These are phyloP conservation scores for Sebastes itinus DNA, from an alignment of 2,797 vertebrate species.

Conservation along the genomic window DNA sequence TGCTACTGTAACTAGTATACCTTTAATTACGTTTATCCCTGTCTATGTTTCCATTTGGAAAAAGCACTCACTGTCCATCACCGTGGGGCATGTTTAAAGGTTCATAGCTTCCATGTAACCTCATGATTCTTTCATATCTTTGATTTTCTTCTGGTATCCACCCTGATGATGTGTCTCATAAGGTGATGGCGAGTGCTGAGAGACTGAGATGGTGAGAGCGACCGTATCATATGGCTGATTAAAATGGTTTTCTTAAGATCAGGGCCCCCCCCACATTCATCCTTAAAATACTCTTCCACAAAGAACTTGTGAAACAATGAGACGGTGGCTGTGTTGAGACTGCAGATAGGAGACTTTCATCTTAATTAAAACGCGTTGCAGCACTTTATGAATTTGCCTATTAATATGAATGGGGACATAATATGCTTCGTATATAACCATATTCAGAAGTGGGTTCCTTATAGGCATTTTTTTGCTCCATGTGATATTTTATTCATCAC, in stretches of 20 bases:
- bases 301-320: constrained; percentile 45
- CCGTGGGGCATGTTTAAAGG: constrained; percentile 15
- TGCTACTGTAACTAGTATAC: neutral
- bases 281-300: constrained; percentile 19
- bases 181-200: constrained; percentile 32
- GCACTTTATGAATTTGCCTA: constrained; percentile 29
- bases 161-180: constrained; percentile 45
- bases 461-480: constrained; percentile 9
- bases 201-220: constrained; percentile 5
- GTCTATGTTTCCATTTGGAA: neutral
- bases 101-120: constrained; percentile 27
- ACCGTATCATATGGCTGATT: constrained; percentile 36
- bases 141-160: constrained; percentile 53
- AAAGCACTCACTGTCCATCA: neutral
- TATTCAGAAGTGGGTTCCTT: constrained; percentile 20
- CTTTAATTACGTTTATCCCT: neutral
- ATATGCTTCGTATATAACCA: constrained; percentile 24
- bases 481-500: constrained; percentile 34
- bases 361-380: constrained; percentile 46
- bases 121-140: constrained; percentile 58
- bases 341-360: constrained; percentile 52
- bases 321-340: constrained; percentile 4
- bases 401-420: constrained; percentile 37
- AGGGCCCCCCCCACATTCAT: neutral
- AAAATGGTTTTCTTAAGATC: constrained; percentile 47